phyloP scores from a whole-genome alignment of 2,113 vertebrate genomes.

The Calyptomena viridis region DNA sequence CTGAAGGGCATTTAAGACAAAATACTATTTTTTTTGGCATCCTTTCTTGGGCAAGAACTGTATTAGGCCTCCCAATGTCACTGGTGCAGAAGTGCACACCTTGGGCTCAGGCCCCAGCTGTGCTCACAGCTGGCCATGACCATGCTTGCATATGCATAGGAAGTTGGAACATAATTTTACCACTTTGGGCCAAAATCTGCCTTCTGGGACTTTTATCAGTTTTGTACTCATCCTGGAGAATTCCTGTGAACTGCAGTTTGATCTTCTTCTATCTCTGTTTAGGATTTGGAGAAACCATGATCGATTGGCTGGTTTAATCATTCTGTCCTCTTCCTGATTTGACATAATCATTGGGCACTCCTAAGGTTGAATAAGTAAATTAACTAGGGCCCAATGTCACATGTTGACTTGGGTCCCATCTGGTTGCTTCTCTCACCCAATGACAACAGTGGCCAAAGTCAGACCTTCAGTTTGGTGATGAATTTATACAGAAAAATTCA shows the following conservation, averaged over 20 bases:
- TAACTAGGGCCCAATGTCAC: not conserved
- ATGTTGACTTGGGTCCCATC: not conserved
- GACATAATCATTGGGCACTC: not conserved
- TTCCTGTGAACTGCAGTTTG: not conserved
- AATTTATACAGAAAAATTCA: not conserved
- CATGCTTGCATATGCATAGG: not conserved
- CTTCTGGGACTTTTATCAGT: not conserved
- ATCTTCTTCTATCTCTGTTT: too few relatives aligned
- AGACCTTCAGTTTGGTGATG: not conserved
- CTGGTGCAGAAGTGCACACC: not conserved
- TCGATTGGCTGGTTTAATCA: not conserved
- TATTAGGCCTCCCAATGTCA: not conserved
- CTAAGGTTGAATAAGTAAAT: not conserved
- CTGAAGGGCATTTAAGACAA: not conserved
- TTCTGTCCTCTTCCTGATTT: not conserved
- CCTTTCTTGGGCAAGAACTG: not conserved
- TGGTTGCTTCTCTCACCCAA: not conserved
- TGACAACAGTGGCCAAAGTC: not conserved
- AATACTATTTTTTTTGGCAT: not conserved
- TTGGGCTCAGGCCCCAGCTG: not conserved
- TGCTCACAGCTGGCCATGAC: too few relatives aligned
- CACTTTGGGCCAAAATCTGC: constrained; percentile 1
- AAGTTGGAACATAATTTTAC: not conserved
- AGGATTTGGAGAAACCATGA: not conserved
- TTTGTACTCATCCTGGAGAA: not conserved